Conservation (phyloP, 2,113 vertebrate genomes). For the Pterocles burchelli region DNA sequence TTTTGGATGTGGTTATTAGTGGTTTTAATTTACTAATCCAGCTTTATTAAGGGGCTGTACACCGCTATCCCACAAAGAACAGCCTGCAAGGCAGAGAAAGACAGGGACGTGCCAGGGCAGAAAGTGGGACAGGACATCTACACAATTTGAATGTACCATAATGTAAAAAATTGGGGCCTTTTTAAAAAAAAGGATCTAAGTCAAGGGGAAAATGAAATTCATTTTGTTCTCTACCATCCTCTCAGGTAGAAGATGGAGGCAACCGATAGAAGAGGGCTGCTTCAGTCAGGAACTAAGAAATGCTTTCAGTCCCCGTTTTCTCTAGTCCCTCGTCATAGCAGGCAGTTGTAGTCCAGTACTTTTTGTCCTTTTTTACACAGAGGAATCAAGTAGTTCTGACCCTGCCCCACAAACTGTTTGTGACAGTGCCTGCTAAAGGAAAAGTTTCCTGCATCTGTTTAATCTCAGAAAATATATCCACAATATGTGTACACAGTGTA, state of each 20-base stretch:
- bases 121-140: not conserved
- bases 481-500: not conserved
- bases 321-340: not conserved
- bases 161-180: rapidly evolving
- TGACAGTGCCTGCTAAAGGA: not conserved
- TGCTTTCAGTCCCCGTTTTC: not conserved
- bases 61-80: not conserved
- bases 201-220: not conserved
- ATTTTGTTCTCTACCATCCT: not conserved
- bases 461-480: not conserved
- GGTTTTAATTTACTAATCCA: not conserved
- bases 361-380: not conserved
- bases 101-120: rapidly evolving
- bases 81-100: not conserved
- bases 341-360: not conserved
- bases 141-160: not conserved
- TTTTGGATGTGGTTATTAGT: not conserved
- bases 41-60: not conserved
- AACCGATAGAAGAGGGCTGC: not conserved
- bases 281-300: not conserved
- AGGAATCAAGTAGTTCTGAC: not conserved
- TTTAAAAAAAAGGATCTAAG: not conserved
- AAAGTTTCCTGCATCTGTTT: not conserved
- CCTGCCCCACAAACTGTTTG: not conserved
- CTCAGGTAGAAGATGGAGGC: not conserved